These are phyloP conservation scores for Calidris pugnax DNA, from an alignment of 2,113 vertebrate species.

Conservation along the genomic window DNA sequence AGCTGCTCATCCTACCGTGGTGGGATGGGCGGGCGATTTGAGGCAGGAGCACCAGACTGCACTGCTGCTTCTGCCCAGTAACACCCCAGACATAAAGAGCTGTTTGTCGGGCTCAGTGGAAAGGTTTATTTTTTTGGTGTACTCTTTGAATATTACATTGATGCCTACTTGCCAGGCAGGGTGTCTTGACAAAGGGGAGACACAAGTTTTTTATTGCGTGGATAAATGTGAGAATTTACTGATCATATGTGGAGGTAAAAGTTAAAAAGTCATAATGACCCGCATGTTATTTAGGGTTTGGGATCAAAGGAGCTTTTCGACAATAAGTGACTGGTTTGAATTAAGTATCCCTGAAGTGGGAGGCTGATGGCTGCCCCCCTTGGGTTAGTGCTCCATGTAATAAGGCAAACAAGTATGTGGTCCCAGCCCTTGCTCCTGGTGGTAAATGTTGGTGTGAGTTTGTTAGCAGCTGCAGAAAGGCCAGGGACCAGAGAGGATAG, in stretches of 20 bases:
- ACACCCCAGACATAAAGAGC: background rate
- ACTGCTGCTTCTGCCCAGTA: background rate
- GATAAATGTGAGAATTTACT: background rate
- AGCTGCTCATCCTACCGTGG: background rate
- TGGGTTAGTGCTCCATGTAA: background rate
- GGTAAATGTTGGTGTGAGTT: background rate
- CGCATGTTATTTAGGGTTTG: background rate
- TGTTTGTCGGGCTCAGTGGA: background rate
- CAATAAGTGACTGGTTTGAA: background rate
- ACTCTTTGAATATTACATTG: background rate
- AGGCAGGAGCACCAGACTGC: background rate
- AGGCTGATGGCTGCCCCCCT: background rate
- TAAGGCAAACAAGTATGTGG: background rate
- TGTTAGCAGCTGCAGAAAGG: background rate
- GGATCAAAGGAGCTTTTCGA: background rate
- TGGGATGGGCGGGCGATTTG: background rate
- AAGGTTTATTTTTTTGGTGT: background rate
- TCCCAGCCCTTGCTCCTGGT: background rate
- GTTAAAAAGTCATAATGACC: background rate
- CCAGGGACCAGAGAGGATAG: background rate
- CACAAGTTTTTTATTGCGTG: accelerated
- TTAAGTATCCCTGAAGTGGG: background rate
- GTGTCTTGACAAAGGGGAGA: background rate
- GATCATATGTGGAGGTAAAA: background rate
- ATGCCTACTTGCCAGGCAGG: background rate